These are phyloP conservation scores for Tupiocoris notatus DNA, from an alignment of 2,888 invertebrate species.

Conservation along the genomic window DNA sequence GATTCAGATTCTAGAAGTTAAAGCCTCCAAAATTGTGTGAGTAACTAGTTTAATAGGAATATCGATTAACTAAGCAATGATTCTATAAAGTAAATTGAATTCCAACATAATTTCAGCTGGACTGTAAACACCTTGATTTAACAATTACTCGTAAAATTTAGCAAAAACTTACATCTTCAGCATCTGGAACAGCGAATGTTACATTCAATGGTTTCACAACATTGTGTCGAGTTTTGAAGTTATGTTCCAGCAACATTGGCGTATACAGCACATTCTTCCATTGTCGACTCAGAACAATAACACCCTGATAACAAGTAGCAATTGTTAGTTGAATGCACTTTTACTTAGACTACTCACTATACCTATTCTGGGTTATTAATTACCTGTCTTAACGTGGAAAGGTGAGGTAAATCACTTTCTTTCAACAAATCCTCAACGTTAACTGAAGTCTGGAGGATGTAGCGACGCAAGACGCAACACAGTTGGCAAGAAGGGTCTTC, in stretches of 20 bases:
- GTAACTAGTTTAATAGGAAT: no score
- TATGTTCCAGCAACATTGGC: constrained; percentile 83
- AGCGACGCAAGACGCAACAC: constrained; percentile 82
- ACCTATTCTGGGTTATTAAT: no score
- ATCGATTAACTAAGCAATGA: no score
- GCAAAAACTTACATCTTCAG: constrained; percentile 74
- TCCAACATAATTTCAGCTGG: no score
- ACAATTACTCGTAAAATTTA: no score
- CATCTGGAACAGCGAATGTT: constrained; percentile 80
- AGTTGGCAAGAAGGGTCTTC: constrained; percentile 95
- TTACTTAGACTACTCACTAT: no score
- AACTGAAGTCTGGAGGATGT: constrained; percentile 71
- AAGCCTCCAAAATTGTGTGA: no score
- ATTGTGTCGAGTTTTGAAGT: constrained; percentile 78
- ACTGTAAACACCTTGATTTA: no score
- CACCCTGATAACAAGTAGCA: constrained; percentile 63
- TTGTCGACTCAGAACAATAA: constrained; percentile 92
- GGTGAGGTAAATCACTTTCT: constrained; percentile 78
- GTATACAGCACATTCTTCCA: constrained; percentile 97
- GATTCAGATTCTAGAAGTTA: no score
- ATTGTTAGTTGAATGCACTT: no score
- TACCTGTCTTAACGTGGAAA: constrained; percentile 85
- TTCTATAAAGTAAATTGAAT: no score
- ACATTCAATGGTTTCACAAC: constrained; percentile 73
- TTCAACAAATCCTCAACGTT: constrained; percentile 80